Percentiles rank a stretch among this genome's conserved stretches.
Evolutionary conservation across 2,797 vertebrate species (phyloP).

Genomic region (Pangasius djambal): DNA sequence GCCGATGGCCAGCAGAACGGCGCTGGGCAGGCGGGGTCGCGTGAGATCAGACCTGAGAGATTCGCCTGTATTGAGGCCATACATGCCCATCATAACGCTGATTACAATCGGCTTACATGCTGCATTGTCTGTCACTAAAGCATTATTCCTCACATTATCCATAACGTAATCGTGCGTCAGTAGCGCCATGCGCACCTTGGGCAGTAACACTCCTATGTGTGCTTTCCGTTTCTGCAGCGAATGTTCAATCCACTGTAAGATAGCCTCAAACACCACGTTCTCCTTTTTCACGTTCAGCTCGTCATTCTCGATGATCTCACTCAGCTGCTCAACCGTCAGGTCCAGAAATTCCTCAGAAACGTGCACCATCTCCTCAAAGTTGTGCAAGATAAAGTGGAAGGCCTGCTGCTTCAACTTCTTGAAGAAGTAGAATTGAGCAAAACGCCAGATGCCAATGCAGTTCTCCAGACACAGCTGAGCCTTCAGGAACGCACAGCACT

Average conservation of each 20-base stretch:
- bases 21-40: slow-evolving; percentile 77
- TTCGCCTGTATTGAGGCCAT: slow-evolving; percentile 56
- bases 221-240: slow-evolving; percentile 12
- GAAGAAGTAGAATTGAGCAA: slow-evolving; percentile 67
- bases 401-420: slow-evolving; percentile 69
- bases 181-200: slow-evolving; percentile 60
- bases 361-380: slow-evolving; percentile 77
- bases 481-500: slow-evolving; percentile 63
- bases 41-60: slow-evolving; percentile 42
- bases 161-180: slow-evolving; percentile 50
- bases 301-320: slow-evolving; percentile 75
- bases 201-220: slow-evolving; percentile 41
- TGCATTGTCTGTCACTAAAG: slow-evolving; percentile 41
- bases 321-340: slow-evolving; percentile 58
- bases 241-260: slow-evolving; percentile 56
- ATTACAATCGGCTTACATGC: slow-evolving; percentile 63
- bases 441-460: slow-evolving; percentile 79
- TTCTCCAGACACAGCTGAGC: slow-evolving; percentile 74
- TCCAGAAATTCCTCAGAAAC: slow-evolving; percentile 70
- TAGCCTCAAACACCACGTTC: slow-evolving; percentile 46
- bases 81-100: slow-evolving; percentile 63
- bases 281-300: slow-evolving; percentile 78
- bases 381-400: slow-evolving; percentile 72
- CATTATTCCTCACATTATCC: slow-evolving; percentile 38
- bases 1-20: slow-evolving; percentile 80